Conservation (phyloP, 2,113 vertebrate species). For the Lasiurus borealis region DNA sequence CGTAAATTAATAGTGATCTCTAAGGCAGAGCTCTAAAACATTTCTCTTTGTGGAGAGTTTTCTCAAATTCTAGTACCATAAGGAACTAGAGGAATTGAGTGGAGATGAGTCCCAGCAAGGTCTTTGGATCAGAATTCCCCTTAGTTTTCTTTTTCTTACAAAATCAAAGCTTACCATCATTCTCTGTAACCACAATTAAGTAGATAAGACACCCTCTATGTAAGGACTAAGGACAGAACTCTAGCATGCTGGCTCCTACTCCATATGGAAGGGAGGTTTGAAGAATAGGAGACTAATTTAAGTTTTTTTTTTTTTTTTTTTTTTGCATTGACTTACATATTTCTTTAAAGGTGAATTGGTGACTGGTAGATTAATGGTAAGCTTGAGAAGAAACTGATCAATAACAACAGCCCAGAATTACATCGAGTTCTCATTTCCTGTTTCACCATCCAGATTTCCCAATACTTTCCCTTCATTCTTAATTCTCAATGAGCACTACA, state of each 20-base stretch:
- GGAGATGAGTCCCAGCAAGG: neutral
- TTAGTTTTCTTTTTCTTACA: neutral
- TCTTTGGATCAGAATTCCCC: neutral
- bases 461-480: constrained; percentile 8
- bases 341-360: constrained; percentile 11
- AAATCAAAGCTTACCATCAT: constrained; percentile 16
- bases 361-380: neutral
- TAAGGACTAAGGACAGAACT: neutral
- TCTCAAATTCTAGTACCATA: neutral
- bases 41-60: neutral
- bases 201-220: neutral
- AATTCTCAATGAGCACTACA: neutral
- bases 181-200: neutral
- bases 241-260: neutral
- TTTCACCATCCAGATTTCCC: neutral
- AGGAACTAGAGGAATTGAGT: neutral
- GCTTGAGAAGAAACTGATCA: neutral
- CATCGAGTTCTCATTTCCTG: neutral
- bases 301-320: no score
- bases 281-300: neutral
- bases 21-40: neutral
- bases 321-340: neutral
- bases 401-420: neutral
- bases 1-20: neutral
- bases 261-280: neutral